Conservation (phyloP, 2,113 vertebrate genomes). For the Notothenia rossii region DNA sequence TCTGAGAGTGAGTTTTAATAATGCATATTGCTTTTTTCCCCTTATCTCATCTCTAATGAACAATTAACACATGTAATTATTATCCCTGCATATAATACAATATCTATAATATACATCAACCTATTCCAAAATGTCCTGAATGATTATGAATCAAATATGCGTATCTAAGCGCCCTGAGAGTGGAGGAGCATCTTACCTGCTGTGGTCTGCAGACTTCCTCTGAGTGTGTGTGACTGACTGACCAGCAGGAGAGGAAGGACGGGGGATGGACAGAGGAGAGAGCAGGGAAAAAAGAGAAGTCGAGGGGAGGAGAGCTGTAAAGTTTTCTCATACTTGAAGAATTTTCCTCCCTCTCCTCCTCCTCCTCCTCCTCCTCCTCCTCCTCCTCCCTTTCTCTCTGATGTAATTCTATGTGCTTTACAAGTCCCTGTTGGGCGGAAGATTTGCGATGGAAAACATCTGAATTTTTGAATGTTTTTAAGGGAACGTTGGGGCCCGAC, state of each 20-base stretch:
- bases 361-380: constrained; percentile 16
- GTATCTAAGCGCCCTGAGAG: neutral
- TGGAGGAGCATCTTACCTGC: constrained; percentile 52
- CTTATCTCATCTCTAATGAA: neutral
- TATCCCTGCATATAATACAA: neutral
- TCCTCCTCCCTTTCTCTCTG: constrained; percentile 66
- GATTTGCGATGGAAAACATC: constrained; percentile 79
- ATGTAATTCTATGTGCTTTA: constrained; percentile 77
- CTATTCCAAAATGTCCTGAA: neutral
- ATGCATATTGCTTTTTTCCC: no score
- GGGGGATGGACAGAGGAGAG: constrained; percentile 28
- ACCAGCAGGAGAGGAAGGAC: constrained; percentile 39
- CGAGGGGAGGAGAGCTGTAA: constrained; percentile 70
- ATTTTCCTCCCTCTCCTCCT: constrained; percentile 75
- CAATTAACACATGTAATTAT: neutral
- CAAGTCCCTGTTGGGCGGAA: constrained; percentile 76
- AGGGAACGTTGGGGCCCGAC: neutral
- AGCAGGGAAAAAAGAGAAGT: constrained; percentile 25
- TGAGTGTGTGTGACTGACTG: constrained; percentile 13
- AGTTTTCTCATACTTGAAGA: constrained; percentile 84
- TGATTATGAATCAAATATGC: neutral
- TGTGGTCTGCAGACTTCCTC: constrained; percentile 13
- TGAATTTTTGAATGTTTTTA: constrained; percentile 64
- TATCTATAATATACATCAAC: neutral
- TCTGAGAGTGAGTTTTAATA: no score